Evolutionary conservation across 2,888 invertebrate genomes (phyloP), one percentile per base, ranked within the genome.

Genomic region (Syrphus vitripennis): DNA sequence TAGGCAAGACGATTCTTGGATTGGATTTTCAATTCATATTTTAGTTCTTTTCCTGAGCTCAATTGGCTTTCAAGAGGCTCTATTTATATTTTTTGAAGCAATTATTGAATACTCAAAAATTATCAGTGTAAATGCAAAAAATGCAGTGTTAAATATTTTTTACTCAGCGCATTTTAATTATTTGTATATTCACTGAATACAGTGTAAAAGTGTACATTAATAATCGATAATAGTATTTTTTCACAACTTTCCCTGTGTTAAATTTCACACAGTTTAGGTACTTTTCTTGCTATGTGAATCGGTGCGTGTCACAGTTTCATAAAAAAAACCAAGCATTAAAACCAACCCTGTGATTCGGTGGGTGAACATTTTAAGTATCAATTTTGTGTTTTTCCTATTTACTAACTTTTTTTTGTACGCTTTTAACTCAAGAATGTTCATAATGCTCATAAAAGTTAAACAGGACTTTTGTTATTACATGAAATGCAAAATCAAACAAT

Each of bases 31-130:
- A 74, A 34, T 74, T 42, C 24, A 37, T 57, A 42, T 21, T 57
- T 79, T 74, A 83, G 83, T 83, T 79, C 74, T 79, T 55, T 63
- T 74, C 55, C 45, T 74, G 59, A 63, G 45, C 31, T 79, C 79
- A 63, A 63, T 19, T 72, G 57, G 3, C 1, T 59, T 67, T 31
- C 10, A 16, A 50, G 10, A n/a, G n/a, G 53, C 34, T 63, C 16
- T 57, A 65, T 37, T 63, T 45, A 24, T 31, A 9, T 10, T 34
- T n/a, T 19, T 65, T 42, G n/a, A 19, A 9, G 7, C 3, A 29
- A 37, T 16, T 34, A 12, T 2, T 16, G 14, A 59, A 59, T 34
- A 12, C 10, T 31, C 2, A 14, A 34, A 19, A 19, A 21, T 9
- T 16, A 16, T 21, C 37, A 37, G 0, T 40, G 7, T 3, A 12